phyloP scores from a whole-genome alignment of 1,140 invertebrate species.

The Zaprionus ornatus region DNA sequence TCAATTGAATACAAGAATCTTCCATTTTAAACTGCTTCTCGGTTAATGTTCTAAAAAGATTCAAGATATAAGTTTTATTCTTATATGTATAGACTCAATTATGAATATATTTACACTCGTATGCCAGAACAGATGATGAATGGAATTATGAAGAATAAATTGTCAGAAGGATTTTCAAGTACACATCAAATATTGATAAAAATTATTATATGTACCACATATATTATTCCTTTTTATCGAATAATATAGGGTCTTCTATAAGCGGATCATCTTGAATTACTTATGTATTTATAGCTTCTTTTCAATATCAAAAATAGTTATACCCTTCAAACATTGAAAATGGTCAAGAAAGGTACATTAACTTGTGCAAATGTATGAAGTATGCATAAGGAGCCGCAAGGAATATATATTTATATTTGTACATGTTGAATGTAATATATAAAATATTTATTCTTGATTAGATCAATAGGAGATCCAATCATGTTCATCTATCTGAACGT shows the following conservation, averaged over 20 bases:
- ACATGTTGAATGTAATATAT: no score
- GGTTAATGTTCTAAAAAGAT: not conserved
- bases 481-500: no score
- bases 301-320: not conserved
- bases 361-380: no score
- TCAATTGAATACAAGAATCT: constrained; percentile 13
- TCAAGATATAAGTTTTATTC: not conserved
- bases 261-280: not conserved
- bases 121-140: not conserved
- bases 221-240: no score
- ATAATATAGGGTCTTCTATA: not conserved
- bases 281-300: not conserved
- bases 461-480: no score
- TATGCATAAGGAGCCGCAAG: no score
- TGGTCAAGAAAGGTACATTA: no score
- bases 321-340: no score
- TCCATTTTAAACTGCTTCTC: constrained; percentile 11
- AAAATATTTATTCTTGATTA: no score
- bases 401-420: no score
- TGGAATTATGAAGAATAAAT: not conserved
- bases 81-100: not conserved
- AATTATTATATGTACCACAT: no score
- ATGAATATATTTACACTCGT: not conserved
- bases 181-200: not conserved
- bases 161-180: not conserved